Evolutionary conservation across 2,888 invertebrate genomes (phyloP).

Genomic region (Tenthredo distinguenda): DNA sequence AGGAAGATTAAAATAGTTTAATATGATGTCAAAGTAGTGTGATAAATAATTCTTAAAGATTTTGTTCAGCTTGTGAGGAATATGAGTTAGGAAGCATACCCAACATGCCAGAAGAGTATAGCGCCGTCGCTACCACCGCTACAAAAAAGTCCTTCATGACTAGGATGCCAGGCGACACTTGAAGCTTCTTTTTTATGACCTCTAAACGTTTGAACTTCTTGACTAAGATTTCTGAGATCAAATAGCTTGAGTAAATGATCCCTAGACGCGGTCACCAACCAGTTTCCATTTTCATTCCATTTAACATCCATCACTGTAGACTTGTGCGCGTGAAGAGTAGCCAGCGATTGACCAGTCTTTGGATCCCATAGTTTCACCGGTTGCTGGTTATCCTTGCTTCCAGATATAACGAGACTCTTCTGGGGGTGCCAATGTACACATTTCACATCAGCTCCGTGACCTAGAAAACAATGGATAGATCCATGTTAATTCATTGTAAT

Average conservation of each 20-base stretch:
- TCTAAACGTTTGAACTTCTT: conserved; percentile 97
- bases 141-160: conserved; percentile 97
- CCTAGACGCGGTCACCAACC: conserved; percentile 98
- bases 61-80: neutral
- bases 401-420: conserved; percentile 97
- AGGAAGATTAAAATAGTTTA: conserved; percentile 29
- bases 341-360: conserved; percentile 95
- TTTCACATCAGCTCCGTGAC: conserved; percentile 99
- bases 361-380: conserved; percentile 99
- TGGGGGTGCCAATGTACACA: conserved; percentile 99
- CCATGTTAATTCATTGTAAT: neutral
- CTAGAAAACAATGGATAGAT: conserved; percentile 76
- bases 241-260: conserved; percentile 98
- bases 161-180: conserved; percentile 98
- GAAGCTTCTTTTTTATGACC: conserved; percentile 99
- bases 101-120: conserved; percentile 99
- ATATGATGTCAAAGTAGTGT: neutral
- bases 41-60: neutral
- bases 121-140: conserved; percentile 99
- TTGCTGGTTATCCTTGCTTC: conserved; percentile 99
- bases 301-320: conserved; percentile 99
- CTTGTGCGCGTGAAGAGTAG: conserved; percentile 99
- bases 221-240: conserved; percentile 96
- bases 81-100: conserved; percentile 80
- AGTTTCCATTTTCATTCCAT: conserved; percentile 99